These are phyloP conservation scores for Steinernema scapterisci DNA, from an alignment of 2,888 invertebrate species.

Conservation along the genomic window DNA sequence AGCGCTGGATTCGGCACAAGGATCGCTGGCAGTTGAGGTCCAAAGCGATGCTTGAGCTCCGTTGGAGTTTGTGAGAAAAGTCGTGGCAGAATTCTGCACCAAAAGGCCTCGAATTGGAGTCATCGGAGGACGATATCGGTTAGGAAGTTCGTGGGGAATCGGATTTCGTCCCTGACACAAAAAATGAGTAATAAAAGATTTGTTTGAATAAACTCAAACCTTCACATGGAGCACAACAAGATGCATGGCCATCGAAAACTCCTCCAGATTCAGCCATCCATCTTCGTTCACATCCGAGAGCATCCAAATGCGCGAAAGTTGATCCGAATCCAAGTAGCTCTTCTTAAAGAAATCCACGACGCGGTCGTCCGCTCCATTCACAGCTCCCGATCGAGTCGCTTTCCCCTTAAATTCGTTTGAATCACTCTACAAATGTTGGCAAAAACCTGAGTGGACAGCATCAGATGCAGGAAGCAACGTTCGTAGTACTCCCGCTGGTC, in stretches of 20 bases:
- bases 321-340: conserved; percentile 51
- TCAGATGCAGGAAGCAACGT: conserved; percentile 60
- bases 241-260: conserved; percentile 67
- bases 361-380: conserved; percentile 57
- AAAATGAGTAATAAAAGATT: not conserved
- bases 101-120: conserved; percentile 40
- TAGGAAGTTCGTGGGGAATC: conserved; percentile 52
- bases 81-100: not conserved
- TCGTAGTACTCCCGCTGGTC: conserved; percentile 65
- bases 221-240: conserved; percentile 65
- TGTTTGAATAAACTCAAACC: conserved; percentile 36
- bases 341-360: conserved; percentile 64
- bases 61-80: not conserved
- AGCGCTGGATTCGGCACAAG: conserved; percentile 10
- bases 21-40: not conserved
- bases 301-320: conserved; percentile 62
- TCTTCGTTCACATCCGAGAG: conserved; percentile 67
- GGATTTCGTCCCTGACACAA: conserved; percentile 41
- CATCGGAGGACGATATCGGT: conserved; percentile 42
- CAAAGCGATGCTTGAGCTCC: conserved; percentile 24
- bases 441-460: conserved; percentile 42
- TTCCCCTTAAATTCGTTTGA: conserved; percentile 51
- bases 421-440: not conserved
- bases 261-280: conserved; percentile 65
- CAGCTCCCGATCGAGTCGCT: conserved; percentile 49